phyloP scores from a whole-genome alignment of 2,113 vertebrate species.

The Bubalus kerabau region DNA sequence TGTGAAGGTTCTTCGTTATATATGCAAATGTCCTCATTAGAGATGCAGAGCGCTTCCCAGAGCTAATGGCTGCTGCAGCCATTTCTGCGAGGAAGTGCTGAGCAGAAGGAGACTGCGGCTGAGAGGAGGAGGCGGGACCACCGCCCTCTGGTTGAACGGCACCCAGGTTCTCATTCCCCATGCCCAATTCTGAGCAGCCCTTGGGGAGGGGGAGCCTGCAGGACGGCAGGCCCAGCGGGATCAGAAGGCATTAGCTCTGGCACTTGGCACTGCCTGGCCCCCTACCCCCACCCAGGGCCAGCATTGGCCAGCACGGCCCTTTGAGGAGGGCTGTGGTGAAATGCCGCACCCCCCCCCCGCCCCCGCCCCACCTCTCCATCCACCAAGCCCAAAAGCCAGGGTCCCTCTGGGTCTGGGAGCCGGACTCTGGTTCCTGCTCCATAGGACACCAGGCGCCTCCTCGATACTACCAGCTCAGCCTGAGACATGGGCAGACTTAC shows the following conservation, averaged over 20 bases:
- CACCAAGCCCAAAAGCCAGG: neutral
- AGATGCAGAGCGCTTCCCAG: conserved; percentile 48
- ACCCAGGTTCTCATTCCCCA: neutral
- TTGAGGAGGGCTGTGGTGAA: neutral
- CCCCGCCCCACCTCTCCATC: neutral
- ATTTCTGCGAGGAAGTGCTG: neutral
- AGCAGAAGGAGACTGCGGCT: neutral
- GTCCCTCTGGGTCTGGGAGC: neutral
- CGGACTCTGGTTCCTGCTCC: neutral
- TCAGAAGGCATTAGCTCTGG: neutral
- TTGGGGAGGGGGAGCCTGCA: accelerated
- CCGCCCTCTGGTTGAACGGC: neutral
- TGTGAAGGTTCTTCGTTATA: conserved; percentile 64
- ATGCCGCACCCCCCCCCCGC: neutral
- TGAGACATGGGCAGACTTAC: neutral
- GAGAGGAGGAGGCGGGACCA: neutral
- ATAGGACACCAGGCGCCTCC: neutral
- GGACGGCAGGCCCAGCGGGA: neutral
- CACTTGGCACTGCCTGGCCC: neutral
- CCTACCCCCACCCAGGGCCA: neutral
- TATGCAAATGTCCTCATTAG: conserved; percentile 74
- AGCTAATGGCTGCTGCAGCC: conserved; percentile 48
- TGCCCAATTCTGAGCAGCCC: neutral
- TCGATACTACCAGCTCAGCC: neutral
- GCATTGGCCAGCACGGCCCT: neutral